phyloP scores from a whole-genome alignment of 2,888 invertebrate species.

The Dione juno region DNA sequence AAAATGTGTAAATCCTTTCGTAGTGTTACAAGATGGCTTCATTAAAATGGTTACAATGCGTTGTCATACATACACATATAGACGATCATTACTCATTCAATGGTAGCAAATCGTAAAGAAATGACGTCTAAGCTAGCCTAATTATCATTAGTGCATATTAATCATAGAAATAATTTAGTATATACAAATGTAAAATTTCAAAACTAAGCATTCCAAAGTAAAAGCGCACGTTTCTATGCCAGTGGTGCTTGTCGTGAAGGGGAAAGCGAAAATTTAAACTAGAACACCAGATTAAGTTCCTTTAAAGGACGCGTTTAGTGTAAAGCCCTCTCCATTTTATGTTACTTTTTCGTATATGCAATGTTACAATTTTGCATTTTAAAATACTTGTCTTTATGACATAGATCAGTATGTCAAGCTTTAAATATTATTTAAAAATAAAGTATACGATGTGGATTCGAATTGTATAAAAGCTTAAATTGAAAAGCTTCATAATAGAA shows the following conservation, averaged over 20 bases:
- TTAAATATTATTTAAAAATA: no score
- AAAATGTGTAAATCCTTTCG: no score
- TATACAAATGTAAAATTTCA: neutral
- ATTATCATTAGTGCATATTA: neutral
- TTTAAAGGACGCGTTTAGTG: constrained; percentile 15
- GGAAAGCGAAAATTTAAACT: constrained; percentile 22
- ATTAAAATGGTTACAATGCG: no score
- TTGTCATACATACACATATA: no score
- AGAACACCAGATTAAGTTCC: constrained; percentile 22
- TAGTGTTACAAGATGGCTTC: no score
- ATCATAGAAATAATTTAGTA: neutral
- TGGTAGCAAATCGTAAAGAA: neutral
- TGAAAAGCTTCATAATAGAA: no score
- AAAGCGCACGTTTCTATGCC: constrained; percentile 12
- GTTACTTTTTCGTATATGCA: neutral
- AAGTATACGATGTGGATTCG: no score
- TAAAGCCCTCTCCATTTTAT: constrained; percentile 4
- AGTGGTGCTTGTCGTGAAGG: neutral
- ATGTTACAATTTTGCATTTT: neutral
- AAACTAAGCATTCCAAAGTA: neutral
- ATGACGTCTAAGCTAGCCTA: neutral
- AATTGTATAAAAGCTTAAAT: no score
- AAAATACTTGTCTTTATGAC: neutral
- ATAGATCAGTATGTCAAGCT: constrained; percentile 1
- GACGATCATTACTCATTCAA: neutral